Evolutionary conservation across 2,113 vertebrate genomes (phyloP), one percentile per base, ranked within the genome.

Genomic region (Lophura nycthemera): DNA sequence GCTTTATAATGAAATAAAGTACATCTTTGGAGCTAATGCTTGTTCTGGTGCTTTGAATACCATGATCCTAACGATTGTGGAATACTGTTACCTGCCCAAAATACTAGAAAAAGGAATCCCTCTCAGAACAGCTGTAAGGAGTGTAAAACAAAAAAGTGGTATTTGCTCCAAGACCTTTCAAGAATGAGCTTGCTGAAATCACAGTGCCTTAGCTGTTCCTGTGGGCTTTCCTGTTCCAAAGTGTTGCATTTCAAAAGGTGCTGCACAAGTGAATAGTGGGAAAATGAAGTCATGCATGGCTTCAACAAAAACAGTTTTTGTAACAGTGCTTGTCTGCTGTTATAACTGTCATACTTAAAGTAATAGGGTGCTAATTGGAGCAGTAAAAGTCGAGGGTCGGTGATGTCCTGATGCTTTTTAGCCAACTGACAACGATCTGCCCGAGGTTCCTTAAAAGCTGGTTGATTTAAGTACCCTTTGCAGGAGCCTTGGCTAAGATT

Each of bases 1-100:
- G 93, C 93, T 95, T 94, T 95, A 65, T 93, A 92, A 89, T 38
- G 73, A 92, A 97, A 97, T 96, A 95, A 97, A 97, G 43, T 88
- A 77, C 92, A 69, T 88, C 83, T 96, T 95, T 95, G 93, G 91
- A 96, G 86, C 83, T 86, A 82, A 34, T 8, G 29, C 14, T 52
- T 86, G 86, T 52, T 90, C n/a, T 3, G 11, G 43, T 96, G 86
- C 36, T 83, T 92, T 96, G 25, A 66, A 40, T 91, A 6, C 29
- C 54, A 14, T 22, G 24, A 2, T n/a, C 67, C 65, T 47, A 8
- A 42, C 27, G 13, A 19, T 36, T 19, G 38, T 36, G 22, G 16
- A 11, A 8, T 19, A 60, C 38, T 0, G 0, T 34, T 57, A 9
- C 17, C 25, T 17, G 14, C 5, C 22, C 63, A 0, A 1, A 29